phyloP scores from a whole-genome alignment of 2,113 vertebrate genomes.

The Ploceus nigricollis region DNA sequence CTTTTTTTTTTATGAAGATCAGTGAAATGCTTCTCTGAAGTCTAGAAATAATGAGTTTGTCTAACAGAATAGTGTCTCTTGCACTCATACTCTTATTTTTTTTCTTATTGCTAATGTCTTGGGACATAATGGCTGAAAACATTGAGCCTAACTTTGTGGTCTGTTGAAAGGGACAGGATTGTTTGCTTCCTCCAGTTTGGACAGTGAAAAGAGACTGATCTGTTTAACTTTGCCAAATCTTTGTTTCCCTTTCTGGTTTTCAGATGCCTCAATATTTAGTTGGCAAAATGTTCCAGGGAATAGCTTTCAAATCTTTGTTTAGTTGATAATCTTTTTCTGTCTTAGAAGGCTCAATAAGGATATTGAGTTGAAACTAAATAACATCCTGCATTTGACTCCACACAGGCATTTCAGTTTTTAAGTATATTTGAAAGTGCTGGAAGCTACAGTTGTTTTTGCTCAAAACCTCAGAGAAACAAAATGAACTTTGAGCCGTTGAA shows the following conservation, averaged over 20 bases:
- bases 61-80: background rate
- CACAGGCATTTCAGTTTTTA: background rate
- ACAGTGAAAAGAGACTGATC: background rate
- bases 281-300: background rate
- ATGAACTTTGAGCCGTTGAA: background rate
- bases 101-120: background rate
- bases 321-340: background rate
- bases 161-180: background rate
- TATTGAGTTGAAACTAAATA: background rate
- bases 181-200: background rate
- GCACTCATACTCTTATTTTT: background rate
- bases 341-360: background rate
- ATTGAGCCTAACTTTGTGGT: background rate
- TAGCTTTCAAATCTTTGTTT: constrained; percentile 5
- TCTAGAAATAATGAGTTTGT: background rate
- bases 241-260: constrained; percentile 17
- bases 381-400: background rate
- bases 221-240: background rate
- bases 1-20: background rate
- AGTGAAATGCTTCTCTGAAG: background rate
- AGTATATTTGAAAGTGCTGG: background rate
- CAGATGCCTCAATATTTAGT: background rate
- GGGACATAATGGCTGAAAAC: background rate
- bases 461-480: background rate
- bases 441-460: background rate